A percentile compares a stretch with the other conserved stretches of the same genome.
Evolutionary conservation across 2,888 invertebrate genomes (phyloP).

Genomic region (Odontothrips loti): DNA sequence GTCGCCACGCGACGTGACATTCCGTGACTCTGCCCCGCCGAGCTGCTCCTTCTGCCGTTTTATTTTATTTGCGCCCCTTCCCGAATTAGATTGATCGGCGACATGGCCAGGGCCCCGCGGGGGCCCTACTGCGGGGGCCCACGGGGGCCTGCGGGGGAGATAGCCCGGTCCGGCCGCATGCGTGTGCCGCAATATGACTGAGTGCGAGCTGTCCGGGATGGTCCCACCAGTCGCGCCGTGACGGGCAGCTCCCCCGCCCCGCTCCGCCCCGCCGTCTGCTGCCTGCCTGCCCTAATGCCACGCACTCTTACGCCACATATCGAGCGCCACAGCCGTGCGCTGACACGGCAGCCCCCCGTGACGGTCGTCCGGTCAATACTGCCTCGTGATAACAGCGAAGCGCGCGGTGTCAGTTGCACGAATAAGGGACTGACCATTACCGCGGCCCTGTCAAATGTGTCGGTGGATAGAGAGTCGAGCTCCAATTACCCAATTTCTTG

Average conservation of each 20-base stretch:
- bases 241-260: neutral
- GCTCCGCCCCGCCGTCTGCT: neutral
- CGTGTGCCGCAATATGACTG: neutral
- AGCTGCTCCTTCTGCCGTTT: neutral
- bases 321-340: too few relatives aligned
- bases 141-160: neutral
- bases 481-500: neutral
- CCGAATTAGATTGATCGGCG: slow-evolving; percentile 17
- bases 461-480: neutral
- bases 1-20: neutral
- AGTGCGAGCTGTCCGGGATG: neutral
- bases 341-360: too few relatives aligned
- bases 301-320: too few relatives aligned
- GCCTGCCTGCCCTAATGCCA: neutral
- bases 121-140: neutral
- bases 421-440: neutral
- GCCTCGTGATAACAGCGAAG: too few relatives aligned
- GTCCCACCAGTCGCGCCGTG: too few relatives aligned
- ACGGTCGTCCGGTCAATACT: too few relatives aligned
- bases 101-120: neutral
- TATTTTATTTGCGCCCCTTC: slow-evolving; percentile 6
- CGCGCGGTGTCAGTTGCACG: neutral
- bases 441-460: neutral
- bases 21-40: neutral
- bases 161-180: neutral